Conservation (phyloP, 2,113 vertebrate genomes). For the Gymnocephalus cernua region DNA sequence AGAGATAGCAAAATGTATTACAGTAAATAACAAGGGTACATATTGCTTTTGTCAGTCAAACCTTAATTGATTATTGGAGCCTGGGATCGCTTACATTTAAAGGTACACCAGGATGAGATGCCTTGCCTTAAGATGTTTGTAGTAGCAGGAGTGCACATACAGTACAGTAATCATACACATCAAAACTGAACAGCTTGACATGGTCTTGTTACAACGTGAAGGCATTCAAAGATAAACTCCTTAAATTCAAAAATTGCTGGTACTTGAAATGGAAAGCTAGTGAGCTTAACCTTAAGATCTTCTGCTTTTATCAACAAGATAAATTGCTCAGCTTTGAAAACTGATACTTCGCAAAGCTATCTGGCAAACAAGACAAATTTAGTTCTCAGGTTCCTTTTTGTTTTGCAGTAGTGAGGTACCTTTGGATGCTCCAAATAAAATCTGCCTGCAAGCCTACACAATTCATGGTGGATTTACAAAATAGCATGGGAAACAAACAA, state of each 20-base stretch:
- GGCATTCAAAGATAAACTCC: background rate
- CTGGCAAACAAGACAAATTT: background rate
- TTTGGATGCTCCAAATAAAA: background rate
- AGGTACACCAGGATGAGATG: background rate
- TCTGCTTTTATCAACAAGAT: constrained; percentile 8
- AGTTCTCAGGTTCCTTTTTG: background rate
- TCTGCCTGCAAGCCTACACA: background rate
- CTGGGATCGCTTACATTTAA: background rate
- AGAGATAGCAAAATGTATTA: constrained; percentile 39
- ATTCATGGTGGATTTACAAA: background rate
- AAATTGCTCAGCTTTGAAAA: background rate
- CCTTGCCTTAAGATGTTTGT: background rate
- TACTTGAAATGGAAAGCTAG: background rate
- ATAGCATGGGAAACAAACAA: background rate
- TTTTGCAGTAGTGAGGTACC: background rate
- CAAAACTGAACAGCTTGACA: background rate
- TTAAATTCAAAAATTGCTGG: background rate
- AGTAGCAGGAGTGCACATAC: background rate
- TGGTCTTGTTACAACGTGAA: background rate
- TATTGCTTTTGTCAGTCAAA: constrained; percentile 10
- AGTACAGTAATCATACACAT: background rate
- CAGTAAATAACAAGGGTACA: constrained; percentile 16
- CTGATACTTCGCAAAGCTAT: background rate
- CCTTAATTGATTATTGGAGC: background rate
- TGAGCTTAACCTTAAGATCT: background rate